Conservation (phyloP, 1,140 invertebrate genomes). For the Zophobas atratus region DNA sequence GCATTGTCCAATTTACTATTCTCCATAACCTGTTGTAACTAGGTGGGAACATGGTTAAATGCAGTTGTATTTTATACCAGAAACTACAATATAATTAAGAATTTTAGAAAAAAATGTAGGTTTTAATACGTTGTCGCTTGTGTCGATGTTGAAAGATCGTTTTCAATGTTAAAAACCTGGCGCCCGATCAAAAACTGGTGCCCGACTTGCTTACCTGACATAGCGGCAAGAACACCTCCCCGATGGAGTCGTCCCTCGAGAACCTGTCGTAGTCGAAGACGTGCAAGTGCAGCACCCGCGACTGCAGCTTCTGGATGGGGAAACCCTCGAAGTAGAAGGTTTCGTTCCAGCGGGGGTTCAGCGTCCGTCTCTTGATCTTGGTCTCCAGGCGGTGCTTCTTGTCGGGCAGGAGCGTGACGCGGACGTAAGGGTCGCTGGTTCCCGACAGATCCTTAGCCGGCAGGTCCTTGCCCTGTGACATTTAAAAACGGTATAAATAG, state of each 20-base stretch:
- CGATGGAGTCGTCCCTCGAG: constrained; percentile 95
- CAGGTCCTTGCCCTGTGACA: constrained; percentile 87
- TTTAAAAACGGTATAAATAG: background rate
- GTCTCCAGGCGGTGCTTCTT: constrained; percentile 97
- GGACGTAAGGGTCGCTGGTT: constrained; percentile 93
- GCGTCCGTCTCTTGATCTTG: constrained; percentile 94
- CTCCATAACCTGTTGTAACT: too few relatives aligned
- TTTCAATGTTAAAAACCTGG: too few relatives aligned
- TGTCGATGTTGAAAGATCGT: too few relatives aligned
- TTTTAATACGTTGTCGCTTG: too few relatives aligned
- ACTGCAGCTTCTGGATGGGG: constrained; percentile 93
- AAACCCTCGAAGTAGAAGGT: constrained; percentile 98
- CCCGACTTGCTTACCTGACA: constrained; percentile 81
- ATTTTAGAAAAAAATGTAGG: too few relatives aligned
- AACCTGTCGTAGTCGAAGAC: constrained; percentile 97
- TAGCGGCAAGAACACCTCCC: constrained; percentile 94
- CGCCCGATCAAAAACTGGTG: too few relatives aligned
- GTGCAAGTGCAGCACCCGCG: constrained; percentile 92
- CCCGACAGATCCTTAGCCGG: constrained; percentile 96
- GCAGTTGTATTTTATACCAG: too few relatives aligned
- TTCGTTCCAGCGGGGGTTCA: constrained; percentile 98
- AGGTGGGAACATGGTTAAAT: too few relatives aligned
- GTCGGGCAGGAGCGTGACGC: constrained; percentile 94
- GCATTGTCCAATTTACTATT: too few relatives aligned
- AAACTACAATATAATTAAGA: too few relatives aligned